Evolutionary conservation across 1,140 invertebrate genomes (phyloP).

Genomic region (Sitophilus oryzae): DNA sequence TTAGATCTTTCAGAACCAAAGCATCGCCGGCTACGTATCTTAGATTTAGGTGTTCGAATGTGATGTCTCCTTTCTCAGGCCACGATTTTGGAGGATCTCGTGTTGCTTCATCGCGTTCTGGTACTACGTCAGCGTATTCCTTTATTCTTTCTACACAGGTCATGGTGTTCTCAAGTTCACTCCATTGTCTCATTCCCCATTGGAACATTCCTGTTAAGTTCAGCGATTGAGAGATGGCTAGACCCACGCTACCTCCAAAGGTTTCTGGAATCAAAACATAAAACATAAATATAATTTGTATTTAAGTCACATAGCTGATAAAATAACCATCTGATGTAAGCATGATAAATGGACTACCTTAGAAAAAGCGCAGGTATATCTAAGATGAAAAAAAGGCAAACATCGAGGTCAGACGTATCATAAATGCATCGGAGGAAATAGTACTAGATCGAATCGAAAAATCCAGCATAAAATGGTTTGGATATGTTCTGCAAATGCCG

Average conservation of each 20-base stretch:
- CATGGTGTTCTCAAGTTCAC: constrained; percentile 63
- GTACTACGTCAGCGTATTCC: constrained; percentile 35
- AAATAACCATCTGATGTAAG: no score
- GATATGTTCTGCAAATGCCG: no score
- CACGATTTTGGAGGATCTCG: constrained; percentile 47
- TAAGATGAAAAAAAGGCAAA: no score
- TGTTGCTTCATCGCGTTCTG: constrained; percentile 19
- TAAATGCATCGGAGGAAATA: no score
- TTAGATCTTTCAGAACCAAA: constrained; percentile 58
- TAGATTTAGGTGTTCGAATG: constrained; percentile 52
- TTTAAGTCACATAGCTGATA: no score
- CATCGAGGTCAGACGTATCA: no score
- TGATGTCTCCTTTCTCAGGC: constrained; percentile 26
- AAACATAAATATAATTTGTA: no score
- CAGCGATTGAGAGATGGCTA: constrained; percentile 51
- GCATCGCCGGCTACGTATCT: constrained; percentile 60
- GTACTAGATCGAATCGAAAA: no score
- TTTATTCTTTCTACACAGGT: constrained; percentile 58
- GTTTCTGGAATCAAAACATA: constrained; percentile 45
- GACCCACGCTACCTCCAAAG: constrained; percentile 51
- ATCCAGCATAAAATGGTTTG: no score
- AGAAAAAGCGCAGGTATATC: no score
- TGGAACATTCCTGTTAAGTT: constrained; percentile 60
- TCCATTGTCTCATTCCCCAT: constrained; percentile 69
- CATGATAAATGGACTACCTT: no score